Conservation (phyloP, 2,888 invertebrate genomes). For the Scaptomyza reducta region DNA sequence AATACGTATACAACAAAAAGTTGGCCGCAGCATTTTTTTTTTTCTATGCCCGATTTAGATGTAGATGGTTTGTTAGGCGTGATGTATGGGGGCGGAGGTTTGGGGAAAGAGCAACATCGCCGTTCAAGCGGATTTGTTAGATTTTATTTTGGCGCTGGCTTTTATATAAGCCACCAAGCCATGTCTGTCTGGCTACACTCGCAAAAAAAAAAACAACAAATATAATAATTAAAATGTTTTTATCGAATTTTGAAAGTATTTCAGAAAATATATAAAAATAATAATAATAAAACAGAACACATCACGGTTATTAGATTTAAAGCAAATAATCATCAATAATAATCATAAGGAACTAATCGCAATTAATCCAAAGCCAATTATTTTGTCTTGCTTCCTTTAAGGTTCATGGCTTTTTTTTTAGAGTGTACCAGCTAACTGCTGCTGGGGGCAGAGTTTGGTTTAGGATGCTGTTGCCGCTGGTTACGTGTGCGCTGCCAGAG, state of each 20-base stretch:
- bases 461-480: constrained; percentile 27
- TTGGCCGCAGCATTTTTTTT: constrained; percentile 43
- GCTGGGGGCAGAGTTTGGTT: not conserved
- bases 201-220: not conserved
- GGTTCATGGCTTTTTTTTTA: not conserved
- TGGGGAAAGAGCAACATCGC: constrained; percentile 14
- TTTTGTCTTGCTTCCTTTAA: no score
- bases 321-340: no score
- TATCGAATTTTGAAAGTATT: no score
- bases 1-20: constrained; percentile 26
- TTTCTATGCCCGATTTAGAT: constrained; percentile 7
- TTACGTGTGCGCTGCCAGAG: constrained; percentile 68
- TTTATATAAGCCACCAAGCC: constrained; percentile 52
- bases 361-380: no score
- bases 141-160: constrained; percentile 45
- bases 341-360: no score
- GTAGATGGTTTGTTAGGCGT: not conserved
- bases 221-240: no score
- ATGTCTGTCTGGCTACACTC: constrained; percentile 9
- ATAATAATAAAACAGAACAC: no score
- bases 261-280: no score
- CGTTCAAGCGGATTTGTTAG: constrained; percentile 67
- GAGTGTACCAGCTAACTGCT: not conserved
- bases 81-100: not conserved
- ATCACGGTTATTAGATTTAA: no score